A percentile compares a stretch with the other conserved stretches of the same genome.
phyloP scores from a whole-genome alignment of 1,140 invertebrate species.

The Zaprionus capensis region DNA sequence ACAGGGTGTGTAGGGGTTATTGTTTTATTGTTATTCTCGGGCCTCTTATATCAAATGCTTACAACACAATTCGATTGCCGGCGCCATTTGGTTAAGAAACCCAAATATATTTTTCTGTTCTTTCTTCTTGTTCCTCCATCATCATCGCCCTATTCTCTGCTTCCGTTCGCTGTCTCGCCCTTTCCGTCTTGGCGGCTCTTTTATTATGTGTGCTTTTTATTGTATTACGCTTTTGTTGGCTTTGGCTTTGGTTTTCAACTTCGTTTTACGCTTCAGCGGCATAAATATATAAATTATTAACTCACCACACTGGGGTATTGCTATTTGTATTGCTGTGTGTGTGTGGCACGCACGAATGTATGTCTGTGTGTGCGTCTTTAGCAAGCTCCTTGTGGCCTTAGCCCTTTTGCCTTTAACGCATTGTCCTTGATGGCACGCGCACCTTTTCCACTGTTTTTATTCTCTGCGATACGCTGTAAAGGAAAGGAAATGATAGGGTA shows the following conservation, averaged over 20 bases:
- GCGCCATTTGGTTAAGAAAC: slow-evolving; percentile 60
- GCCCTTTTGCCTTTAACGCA: slow-evolving; percentile 57
- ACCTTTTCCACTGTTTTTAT: slow-evolving; percentile 34
- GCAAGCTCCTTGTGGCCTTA: slow-evolving; percentile 45
- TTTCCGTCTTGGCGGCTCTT: slow-evolving; percentile 51
- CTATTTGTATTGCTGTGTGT: slow-evolving; percentile 12
- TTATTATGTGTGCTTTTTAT: slow-evolving; percentile 82
- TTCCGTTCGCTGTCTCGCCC: slow-evolving; percentile 2
- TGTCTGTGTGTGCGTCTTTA: slow-evolving; percentile 19
- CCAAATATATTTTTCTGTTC: slow-evolving; percentile 10
- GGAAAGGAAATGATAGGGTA: not conserved
- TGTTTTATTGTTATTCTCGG: slow-evolving; percentile 14
- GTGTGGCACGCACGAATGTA: slow-evolving; percentile 25
- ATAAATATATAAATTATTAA: slow-evolving; percentile 83
- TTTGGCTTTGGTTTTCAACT: slow-evolving; percentile 80
- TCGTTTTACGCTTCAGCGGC: slow-evolving; percentile 80
- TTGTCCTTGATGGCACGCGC: slow-evolving; percentile 47
- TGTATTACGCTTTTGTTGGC: slow-evolving; percentile 77
- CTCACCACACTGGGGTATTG: slow-evolving; percentile 59
- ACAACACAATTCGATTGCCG: slow-evolving; percentile 65
- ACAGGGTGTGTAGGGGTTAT: not conserved
- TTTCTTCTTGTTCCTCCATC: not conserved
- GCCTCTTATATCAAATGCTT: slow-evolving; percentile 15
- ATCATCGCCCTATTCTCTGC: slow-evolving; percentile 6
- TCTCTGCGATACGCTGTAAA: slow-evolving; percentile 12